Base-by-base conservation (phyloP, 2,797 vertebrate species). In the Champsocephalus gunnari region DNA sequence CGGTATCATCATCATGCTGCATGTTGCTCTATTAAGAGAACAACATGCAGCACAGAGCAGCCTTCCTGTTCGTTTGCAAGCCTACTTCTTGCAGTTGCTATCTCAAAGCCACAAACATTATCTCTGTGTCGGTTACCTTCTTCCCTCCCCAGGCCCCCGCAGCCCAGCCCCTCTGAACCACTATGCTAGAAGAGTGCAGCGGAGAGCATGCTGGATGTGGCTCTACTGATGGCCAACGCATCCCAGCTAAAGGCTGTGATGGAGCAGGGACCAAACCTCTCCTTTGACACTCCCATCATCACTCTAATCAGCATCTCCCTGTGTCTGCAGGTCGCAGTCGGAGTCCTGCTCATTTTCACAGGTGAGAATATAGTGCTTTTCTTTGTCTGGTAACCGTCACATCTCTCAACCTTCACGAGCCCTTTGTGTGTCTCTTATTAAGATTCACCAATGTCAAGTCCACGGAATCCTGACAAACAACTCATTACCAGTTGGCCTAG, bases 191-290 rank as follows among this genome's bases (percentile, higher is more conserved):
- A 98, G 93, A 98, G 96, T 0, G 96, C 95, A 0, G 96, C 97
- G 0, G 96, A 98, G 88, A 98, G 96, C 93, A 96, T 97, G 96
- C 87, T 98, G 93, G 97, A 98, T 86, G 86, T 98, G 2, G 96
- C 97, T 0, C 92, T 98, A 62, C 94, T 98, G 71, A 96, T 98
- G 96, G 97, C 97, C 85, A 98, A 97, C 0, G 96, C 96, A 0
- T 98, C 96, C 9, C 97, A 99, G 92, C 94, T 98, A 57, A 98
- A 97, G 82, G 96, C 96, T 0, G 94, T 98, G 32, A 89, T 98
- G 75, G 96, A 97, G 43, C 96, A 97, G 78, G 97, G 96, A 10
- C 88, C 95, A 1, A 49, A 74, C 5, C 94, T 95, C 32, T 83
- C 84, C 73, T 96, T 97, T 86, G 97, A 96, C 28, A 0, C 88